phyloP scores from a whole-genome alignment of 2,888 invertebrate species.

The Cyrtodaria siliqua region DNA sequence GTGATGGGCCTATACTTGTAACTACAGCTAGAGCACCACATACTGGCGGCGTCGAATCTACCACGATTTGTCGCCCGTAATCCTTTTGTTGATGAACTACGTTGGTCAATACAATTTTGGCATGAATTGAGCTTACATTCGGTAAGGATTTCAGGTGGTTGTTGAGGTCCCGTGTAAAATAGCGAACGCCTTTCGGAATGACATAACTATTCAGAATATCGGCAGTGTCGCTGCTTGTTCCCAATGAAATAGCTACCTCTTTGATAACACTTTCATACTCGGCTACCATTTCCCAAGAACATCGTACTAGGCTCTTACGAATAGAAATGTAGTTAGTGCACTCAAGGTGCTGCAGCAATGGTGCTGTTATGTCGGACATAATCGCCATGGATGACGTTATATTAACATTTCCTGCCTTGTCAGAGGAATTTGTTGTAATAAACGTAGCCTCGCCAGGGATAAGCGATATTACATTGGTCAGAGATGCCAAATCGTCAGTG shows the following conservation, averaged over 20 bases:
- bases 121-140: conserved; percentile 35
- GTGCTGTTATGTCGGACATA: conserved; percentile 60
- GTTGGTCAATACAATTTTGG: conserved; percentile 54
- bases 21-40: conserved; percentile 51
- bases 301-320: conserved; percentile 48
- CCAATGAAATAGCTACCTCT: conserved; percentile 51
- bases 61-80: conserved; percentile 42
- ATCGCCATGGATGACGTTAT: conserved; percentile 55
- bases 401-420: conserved; percentile 64
- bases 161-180: conserved; percentile 38
- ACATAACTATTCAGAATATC: conserved; percentile 39
- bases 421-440: conserved; percentile 53
- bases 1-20: conserved; percentile 36
- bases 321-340: conserved; percentile 62
- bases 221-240: conserved; percentile 26
- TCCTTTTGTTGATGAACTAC: conserved; percentile 42
- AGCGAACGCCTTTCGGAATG: conserved; percentile 23
- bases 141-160: conserved; percentile 2
- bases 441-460: conserved; percentile 60
- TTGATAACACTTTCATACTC: conserved; percentile 70
- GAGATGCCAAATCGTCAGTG: conserved; percentile 29
- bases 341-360: conserved; percentile 47
- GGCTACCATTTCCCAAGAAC: conserved; percentile 57
- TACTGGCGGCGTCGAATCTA: conserved; percentile 61
- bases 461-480: conserved; percentile 42